Conservation (phyloP, 2,113 vertebrate species). For the Probosciger aterrimus region DNA sequence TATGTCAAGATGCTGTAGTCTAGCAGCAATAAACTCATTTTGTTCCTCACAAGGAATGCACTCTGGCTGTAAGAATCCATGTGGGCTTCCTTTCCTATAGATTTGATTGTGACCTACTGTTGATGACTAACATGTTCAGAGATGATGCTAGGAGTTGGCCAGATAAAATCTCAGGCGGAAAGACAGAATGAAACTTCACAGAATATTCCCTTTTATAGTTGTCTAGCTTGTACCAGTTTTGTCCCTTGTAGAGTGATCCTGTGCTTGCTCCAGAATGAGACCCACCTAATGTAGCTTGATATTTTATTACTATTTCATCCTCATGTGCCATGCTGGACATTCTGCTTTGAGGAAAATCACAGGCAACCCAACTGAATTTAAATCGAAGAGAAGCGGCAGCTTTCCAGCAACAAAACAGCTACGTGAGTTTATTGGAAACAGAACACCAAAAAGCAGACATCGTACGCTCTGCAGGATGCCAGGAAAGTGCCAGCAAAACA, state of each 20-base stretch:
- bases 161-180: not conserved
- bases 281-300: not conserved
- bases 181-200: not conserved
- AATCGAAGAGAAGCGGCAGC: not conserved
- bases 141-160: not conserved
- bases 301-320: not conserved
- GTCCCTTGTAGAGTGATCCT: not conserved
- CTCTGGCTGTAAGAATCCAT: not conserved
- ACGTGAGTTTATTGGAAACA: not conserved
- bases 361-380: not conserved
- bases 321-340: not conserved
- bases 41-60: not conserved
- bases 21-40: slow-evolving; percentile 55
- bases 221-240: not conserved
- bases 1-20: slow-evolving; percentile 60
- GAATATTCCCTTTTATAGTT: not conserved
- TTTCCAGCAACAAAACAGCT: not conserved
- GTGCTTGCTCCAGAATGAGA: not conserved
- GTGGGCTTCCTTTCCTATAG: not conserved
- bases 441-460: not conserved
- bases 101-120: slow-evolving; percentile 2
- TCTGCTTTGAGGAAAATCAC: not conserved
- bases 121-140: not conserved
- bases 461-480: not conserved
- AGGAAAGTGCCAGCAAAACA: not conserved